phyloP scores from a whole-genome alignment of 1,140 invertebrate species.

The fruit fly (Drosophila melanogaster) region Release_6_plus_ISO1_MT NC_004354.4:16144001-16144500 shows the following conservation, averaged over 20 bases:
- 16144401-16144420: slow-evolving; percentile 15
- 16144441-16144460: not conserved
- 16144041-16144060: not conserved
- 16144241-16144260: not conserved
- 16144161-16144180: too few relatives aligned
- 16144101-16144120: too few relatives aligned
- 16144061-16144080: too few relatives aligned
- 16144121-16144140: too few relatives aligned
- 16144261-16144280: not conserved
- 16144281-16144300: not conserved
- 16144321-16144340: slow-evolving; percentile 28
- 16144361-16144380: not conserved
- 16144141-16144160: too few relatives aligned
- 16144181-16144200: too few relatives aligned
- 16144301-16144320: slow-evolving; percentile 9
- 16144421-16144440: slow-evolving; percentile 25
- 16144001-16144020: not conserved
- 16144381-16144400: not conserved
- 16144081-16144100: too few relatives aligned
- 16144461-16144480: not conserved
- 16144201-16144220: too few relatives aligned
- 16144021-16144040: not conserved
- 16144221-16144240: not conserved
- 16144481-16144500: slow-evolving; percentile 56
- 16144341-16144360: slow-evolving; percentile 26